These are phyloP conservation scores for Macroglossus sobrinus DNA, from an alignment of 2,113 vertebrate genomes.

Conservation along the genomic window DNA sequence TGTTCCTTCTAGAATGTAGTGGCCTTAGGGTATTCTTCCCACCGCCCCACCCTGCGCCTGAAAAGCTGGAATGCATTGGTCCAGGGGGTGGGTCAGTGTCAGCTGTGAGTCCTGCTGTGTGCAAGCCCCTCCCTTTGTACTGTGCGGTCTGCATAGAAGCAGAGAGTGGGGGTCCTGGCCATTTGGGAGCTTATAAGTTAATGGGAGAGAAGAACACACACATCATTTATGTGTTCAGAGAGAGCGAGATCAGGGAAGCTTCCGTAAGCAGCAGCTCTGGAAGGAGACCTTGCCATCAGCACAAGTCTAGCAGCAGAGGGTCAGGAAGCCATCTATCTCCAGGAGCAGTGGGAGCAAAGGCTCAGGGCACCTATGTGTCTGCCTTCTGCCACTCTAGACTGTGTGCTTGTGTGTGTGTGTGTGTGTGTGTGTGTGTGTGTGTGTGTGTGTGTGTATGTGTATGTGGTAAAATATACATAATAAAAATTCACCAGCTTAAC, in stretches of 20 bases:
- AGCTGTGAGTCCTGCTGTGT: neutral
- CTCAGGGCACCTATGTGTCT: neutral
- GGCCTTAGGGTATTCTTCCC: neutral
- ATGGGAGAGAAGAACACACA: neutral
- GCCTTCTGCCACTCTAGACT: neutral
- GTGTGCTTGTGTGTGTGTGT: neutral
- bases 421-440: neutral
- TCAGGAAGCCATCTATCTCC: fast-evolving
- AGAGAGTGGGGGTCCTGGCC: neutral
- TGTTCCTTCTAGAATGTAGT: neutral
- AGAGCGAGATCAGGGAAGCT: neutral
- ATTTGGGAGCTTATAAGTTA: neutral
- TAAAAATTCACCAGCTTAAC: neutral
- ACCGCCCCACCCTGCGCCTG: neutral
- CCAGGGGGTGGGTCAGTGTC: too few relatives aligned
- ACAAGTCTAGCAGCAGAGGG: neutral
- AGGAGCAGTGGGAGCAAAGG: neutral
- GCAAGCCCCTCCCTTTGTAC: neutral
- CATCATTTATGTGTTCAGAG: neutral
- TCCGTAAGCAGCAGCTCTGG: neutral
- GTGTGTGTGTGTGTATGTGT: too few relatives aligned
- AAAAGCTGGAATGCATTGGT: neutral
- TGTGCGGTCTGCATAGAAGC: neutral
- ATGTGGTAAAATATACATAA: neutral
- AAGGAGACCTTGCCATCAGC: neutral